Conservation (phyloP, 2,888 invertebrate genomes). For the Parascotia fuliginaria region DNA sequence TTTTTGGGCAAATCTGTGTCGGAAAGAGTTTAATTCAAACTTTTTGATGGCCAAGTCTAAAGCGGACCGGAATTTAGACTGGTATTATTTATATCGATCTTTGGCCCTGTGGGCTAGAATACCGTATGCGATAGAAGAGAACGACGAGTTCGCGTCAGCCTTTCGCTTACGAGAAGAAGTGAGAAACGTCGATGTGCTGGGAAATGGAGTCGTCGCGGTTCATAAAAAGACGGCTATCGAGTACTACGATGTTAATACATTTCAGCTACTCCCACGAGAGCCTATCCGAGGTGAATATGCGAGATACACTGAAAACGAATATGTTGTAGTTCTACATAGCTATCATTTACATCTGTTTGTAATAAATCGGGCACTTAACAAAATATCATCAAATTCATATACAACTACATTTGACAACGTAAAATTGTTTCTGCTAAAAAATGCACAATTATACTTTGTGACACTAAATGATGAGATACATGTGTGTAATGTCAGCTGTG, state of each 20-base stretch:
- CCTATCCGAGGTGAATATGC: conserved; percentile 66
- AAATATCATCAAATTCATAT: neutral
- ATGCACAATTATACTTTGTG: conserved; percentile 54
- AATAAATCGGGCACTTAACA: conserved; percentile 43
- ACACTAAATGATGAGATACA: conserved; percentile 56
- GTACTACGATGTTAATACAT: conserved; percentile 61
- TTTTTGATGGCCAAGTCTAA: conserved; percentile 54
- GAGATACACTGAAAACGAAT: conserved; percentile 59
- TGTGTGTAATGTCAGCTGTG: conserved; percentile 41
- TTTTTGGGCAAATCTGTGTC: conserved; percentile 61
- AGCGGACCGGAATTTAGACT: conserved; percentile 43
- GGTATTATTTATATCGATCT: conserved; percentile 67
- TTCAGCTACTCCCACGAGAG: conserved; percentile 40
- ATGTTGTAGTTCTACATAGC: conserved; percentile 48
- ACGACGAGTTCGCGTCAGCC: conserved; percentile 67
- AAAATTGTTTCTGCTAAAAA: conserved; percentile 53
- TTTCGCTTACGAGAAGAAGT: conserved; percentile 57
- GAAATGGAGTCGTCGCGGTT: conserved; percentile 59
- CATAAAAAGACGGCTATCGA: conserved; percentile 57
- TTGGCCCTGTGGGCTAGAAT: conserved; percentile 64
- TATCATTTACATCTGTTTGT: conserved; percentile 55
- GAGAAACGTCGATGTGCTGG: conserved; percentile 53
- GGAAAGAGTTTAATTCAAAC: conserved; percentile 50
- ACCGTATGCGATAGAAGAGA: conserved; percentile 46
- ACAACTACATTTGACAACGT: conserved; percentile 50